Evolutionary conservation across 2,888 invertebrate genomes (phyloP), one percentile per base, ranked within the genome.

Genomic region (Aphidius colemani): DNA sequence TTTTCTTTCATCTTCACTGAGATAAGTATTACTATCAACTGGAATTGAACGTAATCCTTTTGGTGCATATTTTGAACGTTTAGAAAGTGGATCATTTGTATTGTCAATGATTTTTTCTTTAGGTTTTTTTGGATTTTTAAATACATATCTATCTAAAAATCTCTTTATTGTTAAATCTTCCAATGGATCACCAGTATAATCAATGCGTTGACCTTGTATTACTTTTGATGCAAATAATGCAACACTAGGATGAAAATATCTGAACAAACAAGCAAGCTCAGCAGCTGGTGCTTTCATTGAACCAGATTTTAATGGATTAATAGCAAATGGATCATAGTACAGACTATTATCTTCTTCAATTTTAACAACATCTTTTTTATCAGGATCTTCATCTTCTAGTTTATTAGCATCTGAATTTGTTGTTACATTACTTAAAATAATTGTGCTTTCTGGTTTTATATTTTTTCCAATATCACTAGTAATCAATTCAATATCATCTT

Each of bases 121-220:
- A 0, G 86, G 77, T 69, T 88, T 89, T 80, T 93, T 94, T 0
- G 94, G 94, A 85, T 99, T 99, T 79, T 96, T 94, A 81, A 95
- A 98, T 8, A 95, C 95, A 82, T 98, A 98, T 51, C 98, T 87
- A 76, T 99, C 98, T 53, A 99, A 85, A 82, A 99, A 99, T 57
- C 94, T 86, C 57, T 95, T 91, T 45, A 95, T 85, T 0, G 93
- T 91, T 80, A 98, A 96, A 83, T 99, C 98, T 74, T 93, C 89
- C 3, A 99, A 83, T 0, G 98, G 97, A 82, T 99, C 96, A 0
- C 98, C 98, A 64, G 89, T 88, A 82, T 98, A 98, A 45, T 88
- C 88, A 60, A 96, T 90, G 61, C 86, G 82, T 83, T 91, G 86
- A 90, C 91, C 89, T 68, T 89, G 84, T 0, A 94, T 77, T 6